A percentile compares a stretch with the other conserved stretches of the same genome.
These are phyloP conservation scores for Nebria brevicollis DNA, from an alignment of 2,888 invertebrate species.

Conservation along the genomic window DNA sequence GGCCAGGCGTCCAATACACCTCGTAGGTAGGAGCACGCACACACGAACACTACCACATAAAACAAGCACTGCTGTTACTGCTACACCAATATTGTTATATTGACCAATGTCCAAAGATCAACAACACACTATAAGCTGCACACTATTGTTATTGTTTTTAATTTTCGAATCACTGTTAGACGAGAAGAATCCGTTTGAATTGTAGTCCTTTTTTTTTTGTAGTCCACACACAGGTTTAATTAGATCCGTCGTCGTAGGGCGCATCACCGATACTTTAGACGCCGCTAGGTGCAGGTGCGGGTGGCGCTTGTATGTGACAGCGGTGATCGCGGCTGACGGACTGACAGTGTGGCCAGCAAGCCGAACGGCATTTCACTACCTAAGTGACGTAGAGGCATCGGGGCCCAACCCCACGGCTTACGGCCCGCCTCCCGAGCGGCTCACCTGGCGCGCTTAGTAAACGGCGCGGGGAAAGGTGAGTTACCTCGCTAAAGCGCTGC, in stretches of 20 bases:
- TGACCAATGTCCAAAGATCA: background rate
- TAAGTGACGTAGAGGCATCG: conserved; percentile 8
- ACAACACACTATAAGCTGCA: background rate
- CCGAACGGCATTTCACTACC: conserved; percentile 12
- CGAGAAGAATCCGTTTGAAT: conserved; percentile 52
- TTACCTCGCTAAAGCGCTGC: background rate
- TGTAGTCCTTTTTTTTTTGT: background rate
- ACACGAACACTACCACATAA: conserved; percentile 3
- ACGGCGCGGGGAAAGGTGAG: background rate
- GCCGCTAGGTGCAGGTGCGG: background rate
- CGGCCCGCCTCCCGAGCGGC: conserved; percentile 22
- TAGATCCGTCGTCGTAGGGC: conserved; percentile 48
- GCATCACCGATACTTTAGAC: conserved; percentile 8
- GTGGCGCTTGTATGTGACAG: conserved; percentile 21
- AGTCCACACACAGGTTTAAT: conserved; percentile 45
- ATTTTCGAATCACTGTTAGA: conserved; percentile 61
- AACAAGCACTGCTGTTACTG: background rate
- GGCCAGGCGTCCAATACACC: conserved; percentile 6
- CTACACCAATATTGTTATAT: background rate
- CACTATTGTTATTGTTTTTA: conserved; percentile 41
- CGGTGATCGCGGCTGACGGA: conserved; percentile 15
- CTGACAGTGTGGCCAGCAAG: conserved; percentile 17
- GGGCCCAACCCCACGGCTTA: conserved; percentile 13
- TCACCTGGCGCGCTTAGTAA: conserved; percentile 16
- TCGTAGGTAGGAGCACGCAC: conserved; percentile 2